phyloP scores from a whole-genome alignment of 2,888 invertebrate genomes.

The Poecilobothrus nobilitatus region DNA sequence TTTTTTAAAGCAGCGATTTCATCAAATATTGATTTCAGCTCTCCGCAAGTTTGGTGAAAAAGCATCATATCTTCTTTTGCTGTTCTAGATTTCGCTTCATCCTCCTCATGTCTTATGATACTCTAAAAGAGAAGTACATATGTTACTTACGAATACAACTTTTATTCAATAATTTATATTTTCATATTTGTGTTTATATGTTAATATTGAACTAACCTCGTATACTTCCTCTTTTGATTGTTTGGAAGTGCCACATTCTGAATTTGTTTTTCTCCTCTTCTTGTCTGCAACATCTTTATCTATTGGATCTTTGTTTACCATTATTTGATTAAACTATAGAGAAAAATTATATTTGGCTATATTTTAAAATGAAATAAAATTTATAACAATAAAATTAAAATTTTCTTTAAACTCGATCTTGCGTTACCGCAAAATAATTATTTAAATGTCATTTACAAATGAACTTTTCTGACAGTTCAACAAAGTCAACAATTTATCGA shows the following conservation, averaged over 20 bases:
- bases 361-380: too few relatives aligned
- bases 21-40: slow-evolving; percentile 58
- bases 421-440: too few relatives aligned
- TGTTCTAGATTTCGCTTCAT: slow-evolving; percentile 19
- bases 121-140: slow-evolving; percentile 15
- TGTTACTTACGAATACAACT: background rate
- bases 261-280: background rate
- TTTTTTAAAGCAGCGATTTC: slow-evolving; percentile 61
- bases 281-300: background rate
- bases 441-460: too few relatives aligned
- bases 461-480: too few relatives aligned
- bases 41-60: slow-evolving; percentile 28
- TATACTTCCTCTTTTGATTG: slow-evolving; percentile 21
- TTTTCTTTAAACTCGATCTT: too few relatives aligned
- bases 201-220: slow-evolving; percentile 15
- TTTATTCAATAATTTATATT: background rate
- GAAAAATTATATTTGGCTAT: too few relatives aligned
- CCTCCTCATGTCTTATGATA: slow-evolving; percentile 21
- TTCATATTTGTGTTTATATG: slow-evolving; percentile 9
- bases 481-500: too few relatives aligned
- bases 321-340: background rate
- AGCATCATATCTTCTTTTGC: slow-evolving; percentile 20
- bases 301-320: background rate
- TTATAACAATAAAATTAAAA: too few relatives aligned
- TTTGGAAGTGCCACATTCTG: slow-evolving; percentile 9